These are phyloP conservation scores for Anguilla marmorata DNA, from an alignment of 2,797 vertebrate species.

Conservation along the genomic window DNA sequence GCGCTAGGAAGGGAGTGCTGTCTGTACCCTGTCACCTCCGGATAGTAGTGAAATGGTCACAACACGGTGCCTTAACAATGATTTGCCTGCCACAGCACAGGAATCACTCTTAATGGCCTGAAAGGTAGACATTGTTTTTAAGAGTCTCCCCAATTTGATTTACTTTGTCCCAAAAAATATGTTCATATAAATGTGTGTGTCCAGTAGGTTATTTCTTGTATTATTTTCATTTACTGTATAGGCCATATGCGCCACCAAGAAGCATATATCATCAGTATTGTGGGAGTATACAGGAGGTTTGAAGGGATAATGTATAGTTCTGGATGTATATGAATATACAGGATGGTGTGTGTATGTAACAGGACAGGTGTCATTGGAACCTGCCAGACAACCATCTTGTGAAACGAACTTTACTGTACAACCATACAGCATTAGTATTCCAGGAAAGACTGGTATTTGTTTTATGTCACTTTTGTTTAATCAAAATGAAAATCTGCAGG, in stretches of 20 bases:
- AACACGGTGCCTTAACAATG: not conserved
- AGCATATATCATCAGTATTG: not conserved
- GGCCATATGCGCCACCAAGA: not conserved
- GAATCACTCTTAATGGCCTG: not conserved
- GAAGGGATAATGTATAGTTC: slow-evolving; percentile 31
- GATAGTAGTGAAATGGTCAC: not conserved
- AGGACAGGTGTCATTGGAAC: not conserved
- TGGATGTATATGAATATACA: not conserved
- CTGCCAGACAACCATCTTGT: not conserved
- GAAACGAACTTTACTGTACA: not conserved
- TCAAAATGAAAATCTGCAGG: not conserved
- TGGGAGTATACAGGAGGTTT: not conserved
- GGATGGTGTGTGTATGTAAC: not conserved
- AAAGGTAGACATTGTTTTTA: not conserved
- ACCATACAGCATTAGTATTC: slow-evolving; percentile 9
- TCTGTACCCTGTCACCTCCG: not conserved
- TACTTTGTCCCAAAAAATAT: not conserved
- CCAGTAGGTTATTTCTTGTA: not conserved
- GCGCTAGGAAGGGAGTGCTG: not conserved
- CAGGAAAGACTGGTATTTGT: slow-evolving; percentile 6
- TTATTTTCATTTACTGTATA: not conserved
- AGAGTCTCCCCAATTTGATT: not conserved
- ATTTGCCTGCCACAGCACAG: not conserved
- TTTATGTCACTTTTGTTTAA: slow-evolving; percentile 26
- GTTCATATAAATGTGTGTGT: not conserved